Percentiles rank a stretch among this genome's conserved stretches.
Evolutionary conservation across 2,888 invertebrate species (phyloP).

Genomic region (Petrophora chlorosata): DNA sequence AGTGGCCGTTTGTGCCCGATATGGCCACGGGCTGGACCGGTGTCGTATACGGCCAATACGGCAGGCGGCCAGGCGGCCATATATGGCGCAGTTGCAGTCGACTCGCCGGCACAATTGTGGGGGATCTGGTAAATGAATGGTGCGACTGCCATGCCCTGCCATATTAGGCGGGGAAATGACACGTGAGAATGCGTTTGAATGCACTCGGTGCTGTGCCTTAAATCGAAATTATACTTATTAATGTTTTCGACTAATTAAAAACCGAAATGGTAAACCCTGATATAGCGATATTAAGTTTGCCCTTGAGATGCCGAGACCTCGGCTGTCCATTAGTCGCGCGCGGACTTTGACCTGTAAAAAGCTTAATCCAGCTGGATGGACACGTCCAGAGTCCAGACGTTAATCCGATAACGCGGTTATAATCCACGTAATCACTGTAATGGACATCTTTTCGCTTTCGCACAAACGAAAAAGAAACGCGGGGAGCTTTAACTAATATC

Average conservation of each 20-base stretch:
- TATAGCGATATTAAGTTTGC: neutral
- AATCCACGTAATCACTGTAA: constrained; percentile 16
- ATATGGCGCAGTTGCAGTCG: constrained; percentile 44
- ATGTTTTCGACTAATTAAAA: neutral
- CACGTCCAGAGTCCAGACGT: constrained; percentile 4
- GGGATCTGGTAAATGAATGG: constrained; percentile 55
- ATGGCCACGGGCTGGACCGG: constrained; percentile 46
- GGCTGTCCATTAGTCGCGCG: constrained; percentile 4
- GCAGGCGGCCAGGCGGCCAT: constrained; percentile 8
- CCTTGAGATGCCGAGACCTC: neutral
- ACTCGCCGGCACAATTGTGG: constrained; percentile 59
- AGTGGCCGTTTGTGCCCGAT: constrained; percentile 55
- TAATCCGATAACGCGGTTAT: constrained; percentile 10
- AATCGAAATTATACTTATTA: constrained; percentile 6
- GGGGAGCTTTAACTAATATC: constrained; percentile 36
- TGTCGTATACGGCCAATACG: constrained; percentile 1
- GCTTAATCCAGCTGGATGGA: constrained; percentile 8
- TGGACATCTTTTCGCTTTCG: constrained; percentile 13
- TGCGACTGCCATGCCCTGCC: constrained; percentile 25
- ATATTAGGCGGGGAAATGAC: constrained; percentile 29
- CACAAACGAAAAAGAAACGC: constrained; percentile 24
- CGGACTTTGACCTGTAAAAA: neutral
- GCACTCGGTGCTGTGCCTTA: constrained; percentile 11
- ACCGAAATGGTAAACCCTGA: neutral
- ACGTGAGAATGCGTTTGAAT: constrained; percentile 19